Base-by-base conservation (phyloP, 1,140 invertebrate species). In the Heliconius eleuchia region DNA sequence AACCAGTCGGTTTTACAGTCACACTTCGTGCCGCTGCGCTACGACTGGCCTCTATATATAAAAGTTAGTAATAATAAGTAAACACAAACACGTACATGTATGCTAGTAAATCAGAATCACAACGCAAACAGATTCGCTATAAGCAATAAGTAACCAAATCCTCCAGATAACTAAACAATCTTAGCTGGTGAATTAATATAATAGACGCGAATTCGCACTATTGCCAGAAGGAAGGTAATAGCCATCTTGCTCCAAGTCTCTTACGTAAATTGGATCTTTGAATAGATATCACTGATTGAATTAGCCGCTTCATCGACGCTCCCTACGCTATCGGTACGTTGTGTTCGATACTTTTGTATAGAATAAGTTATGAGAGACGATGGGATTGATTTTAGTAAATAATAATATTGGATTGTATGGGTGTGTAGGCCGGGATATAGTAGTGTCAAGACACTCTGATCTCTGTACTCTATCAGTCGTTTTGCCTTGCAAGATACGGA, bases 261-360 rank as follows among this genome's bases (percentile, higher is more conserved):
- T 88, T 86, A 84, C 84, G 84, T 86, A 88, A 87, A 88, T 88
- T 88, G 87, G 84, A 87, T 87, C 82, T 86, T 82, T 84, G 86
- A 86, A 87, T 86, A 87, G 86, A 88, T 86, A 84, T 87, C 83
- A 82, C 81, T 87, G 85, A 88, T 88, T 88, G 86, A 88, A 88
- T 88, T 87, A 88, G 85, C 85, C 84, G 87, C 84, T 88, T 85
- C 83, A 86, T 87, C 82, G 87, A 76, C 83, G 73, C 77, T 80
- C 75, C 70, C 60, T 72, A 80, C 77, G 71, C 74, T 83, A 83
- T 83, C 80, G 78, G 78, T 80, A 76, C 34, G 80, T 73, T 80
- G 82, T 81, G 72, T 70, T 80, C 73, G 76, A 76, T 83, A 80
- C 23, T 52, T 60, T 80, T 73, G 27, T 76, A 34, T 19, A 19